Percentiles rank a stretch among this genome's conserved stretches.
These are phyloP conservation scores for Cinclus cinclus DNA, from an alignment of 2,113 vertebrate species.

Conservation along the genomic window DNA sequence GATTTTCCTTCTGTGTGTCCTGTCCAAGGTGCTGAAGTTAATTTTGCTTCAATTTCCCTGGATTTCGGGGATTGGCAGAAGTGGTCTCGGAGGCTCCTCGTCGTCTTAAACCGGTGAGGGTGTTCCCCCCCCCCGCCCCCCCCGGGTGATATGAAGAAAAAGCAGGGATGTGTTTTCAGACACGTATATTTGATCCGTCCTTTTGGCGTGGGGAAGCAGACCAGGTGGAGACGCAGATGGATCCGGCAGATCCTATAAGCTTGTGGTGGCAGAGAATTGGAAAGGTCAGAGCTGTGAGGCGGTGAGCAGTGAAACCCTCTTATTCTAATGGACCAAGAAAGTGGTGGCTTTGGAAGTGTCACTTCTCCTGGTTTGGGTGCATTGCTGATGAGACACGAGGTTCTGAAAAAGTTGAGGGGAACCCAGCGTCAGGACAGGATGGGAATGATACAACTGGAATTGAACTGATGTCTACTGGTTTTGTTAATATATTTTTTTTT, in stretches of 20 bases:
- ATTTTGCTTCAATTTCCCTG: conserved; percentile 4
- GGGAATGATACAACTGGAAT: neutral
- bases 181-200: conserved; percentile 58
- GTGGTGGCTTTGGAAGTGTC: neutral
- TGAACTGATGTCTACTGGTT: neutral
- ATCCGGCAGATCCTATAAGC: conserved; percentile 64
- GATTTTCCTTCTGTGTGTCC: neutral
- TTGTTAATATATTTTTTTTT: neutral
- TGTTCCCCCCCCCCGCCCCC: neutral
- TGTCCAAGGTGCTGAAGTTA: conserved; percentile 72
- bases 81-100: neutral
- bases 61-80: conserved; percentile 6
- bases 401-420: neutral
- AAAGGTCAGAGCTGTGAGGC: conserved; percentile 54
- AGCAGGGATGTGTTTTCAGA: conserved; percentile 58
- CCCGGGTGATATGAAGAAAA: neutral
- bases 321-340: neutral
- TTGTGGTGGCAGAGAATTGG: conserved; percentile 51
- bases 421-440: rapidly evolving
- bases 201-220: conserved; percentile 61
- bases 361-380: neutral
- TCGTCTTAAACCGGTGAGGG: neutral
- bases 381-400: neutral
- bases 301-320: neutral
- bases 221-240: conserved; percentile 64